phyloP scores from a whole-genome alignment of 2,113 vertebrate genomes.

The Myrmecobius fasciatus region DNA sequence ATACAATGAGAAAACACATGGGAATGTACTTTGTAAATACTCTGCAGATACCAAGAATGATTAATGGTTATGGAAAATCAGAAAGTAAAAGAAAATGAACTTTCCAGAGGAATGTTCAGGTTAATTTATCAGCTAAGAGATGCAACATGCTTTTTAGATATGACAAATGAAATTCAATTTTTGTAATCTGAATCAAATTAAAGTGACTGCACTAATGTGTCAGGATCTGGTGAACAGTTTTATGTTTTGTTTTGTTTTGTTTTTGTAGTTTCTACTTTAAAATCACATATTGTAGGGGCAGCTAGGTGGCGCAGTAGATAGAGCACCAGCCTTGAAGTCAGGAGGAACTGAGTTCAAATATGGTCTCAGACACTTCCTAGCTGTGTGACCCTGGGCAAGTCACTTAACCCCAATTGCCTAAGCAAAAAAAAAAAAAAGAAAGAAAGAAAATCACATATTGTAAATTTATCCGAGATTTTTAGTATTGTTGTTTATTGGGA shows the following conservation, averaged over 20 bases:
- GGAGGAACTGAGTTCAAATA: too few species aligned
- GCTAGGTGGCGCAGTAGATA: too few species aligned
- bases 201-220: not conserved
- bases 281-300: not conserved
- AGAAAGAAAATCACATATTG: not conserved
- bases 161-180: not conserved
- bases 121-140: not conserved
- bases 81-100: not conserved
- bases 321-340: too few species aligned
- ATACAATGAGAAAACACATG: not conserved
- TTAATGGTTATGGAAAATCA: not conserved
- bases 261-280: not conserved
- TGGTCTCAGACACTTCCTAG: too few species aligned
- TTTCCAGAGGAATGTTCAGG: not conserved
- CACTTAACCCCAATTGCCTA: too few species aligned
- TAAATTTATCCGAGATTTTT: not conserved
- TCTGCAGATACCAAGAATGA: not conserved
- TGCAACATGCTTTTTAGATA: not conserved
- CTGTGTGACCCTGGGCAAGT: too few species aligned
- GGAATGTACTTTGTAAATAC: not conserved
- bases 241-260: too few species aligned
- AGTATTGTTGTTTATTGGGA: not conserved
- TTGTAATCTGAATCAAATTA: not conserved
- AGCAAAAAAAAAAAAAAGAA: too few species aligned
- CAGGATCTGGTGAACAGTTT: not conserved